Conservation (phyloP, 1,140 invertebrate genomes). For the Oedothorax gibbosus region DNA sequence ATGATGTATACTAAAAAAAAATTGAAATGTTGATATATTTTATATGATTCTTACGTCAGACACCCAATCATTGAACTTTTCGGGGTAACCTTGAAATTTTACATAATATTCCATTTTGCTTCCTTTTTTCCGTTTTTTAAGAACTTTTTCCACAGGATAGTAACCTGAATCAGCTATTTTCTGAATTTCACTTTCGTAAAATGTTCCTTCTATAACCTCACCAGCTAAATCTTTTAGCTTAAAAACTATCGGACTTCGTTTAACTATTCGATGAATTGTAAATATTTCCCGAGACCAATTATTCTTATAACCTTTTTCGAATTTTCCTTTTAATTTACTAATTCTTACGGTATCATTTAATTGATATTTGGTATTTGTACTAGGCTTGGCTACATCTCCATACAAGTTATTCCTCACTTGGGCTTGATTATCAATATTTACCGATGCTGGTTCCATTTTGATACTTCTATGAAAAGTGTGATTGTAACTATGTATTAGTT, state of each 20-base stretch:
- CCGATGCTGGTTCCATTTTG: constrained; percentile 66
- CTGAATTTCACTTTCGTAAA: constrained; percentile 56
- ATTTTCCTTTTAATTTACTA: constrained; percentile 36
- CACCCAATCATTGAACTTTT: constrained; percentile 24
- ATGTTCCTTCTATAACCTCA: constrained; percentile 43
- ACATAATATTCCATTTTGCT: constrained; percentile 24
- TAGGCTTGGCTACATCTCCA: not conserved
- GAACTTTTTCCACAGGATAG: constrained; percentile 3
- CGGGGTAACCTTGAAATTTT: constrained; percentile 2
- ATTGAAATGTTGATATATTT: not conserved
- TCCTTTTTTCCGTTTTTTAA: not conserved
- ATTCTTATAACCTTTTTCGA: constrained; percentile 59
- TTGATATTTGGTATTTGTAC: constrained; percentile 61
- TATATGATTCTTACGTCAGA: not conserved
- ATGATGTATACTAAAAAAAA: not conserved
- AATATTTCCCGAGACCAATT: constrained; percentile 59
- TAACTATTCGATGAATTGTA: constrained; percentile 11
- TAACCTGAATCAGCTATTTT: not conserved
- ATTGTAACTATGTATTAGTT: constrained; percentile 69
- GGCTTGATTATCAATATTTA: constrained; percentile 66
- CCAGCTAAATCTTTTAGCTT: constrained; percentile 26
- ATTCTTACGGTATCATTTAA: constrained; percentile 64
- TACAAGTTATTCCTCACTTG: constrained; percentile 40
- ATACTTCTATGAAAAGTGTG: constrained; percentile 68
- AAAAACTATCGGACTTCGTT: constrained; percentile 11